Evolutionary conservation across 1,140 invertebrate species (phyloP).

Genomic region (Tetragonula clypearis): DNA sequence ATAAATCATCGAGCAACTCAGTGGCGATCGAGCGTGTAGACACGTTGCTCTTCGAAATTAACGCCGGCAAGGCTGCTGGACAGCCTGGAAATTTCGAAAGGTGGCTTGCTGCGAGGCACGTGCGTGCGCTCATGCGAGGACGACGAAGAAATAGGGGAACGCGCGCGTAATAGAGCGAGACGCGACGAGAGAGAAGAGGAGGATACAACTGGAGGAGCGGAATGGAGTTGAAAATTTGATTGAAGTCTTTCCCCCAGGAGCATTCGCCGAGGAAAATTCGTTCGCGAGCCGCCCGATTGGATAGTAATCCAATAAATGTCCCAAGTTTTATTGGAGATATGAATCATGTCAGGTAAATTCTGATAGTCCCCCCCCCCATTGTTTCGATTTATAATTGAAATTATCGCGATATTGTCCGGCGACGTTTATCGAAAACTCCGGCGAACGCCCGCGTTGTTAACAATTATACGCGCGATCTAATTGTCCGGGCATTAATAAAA

Average conservation of each 20-base stretch:
- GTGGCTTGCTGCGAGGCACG: too few relatives aligned
- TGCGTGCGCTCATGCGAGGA: too few relatives aligned
- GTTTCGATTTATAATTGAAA: constrained; percentile 24
- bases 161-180: too few relatives aligned
- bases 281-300: constrained; percentile 3
- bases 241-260: constrained; percentile 7
- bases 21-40: not conserved
- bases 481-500: not conserved
- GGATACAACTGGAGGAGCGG: not conserved
- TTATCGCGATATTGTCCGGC: not conserved
- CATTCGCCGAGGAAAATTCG: constrained; percentile 21
- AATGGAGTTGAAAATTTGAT: constrained; percentile 35
- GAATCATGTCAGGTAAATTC: constrained; percentile 11
- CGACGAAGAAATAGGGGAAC: too few relatives aligned
- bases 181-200: not conserved
- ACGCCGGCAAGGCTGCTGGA: not conserved
- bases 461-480: not conserved
- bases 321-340: constrained; percentile 13
- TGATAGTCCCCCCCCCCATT: not conserved
- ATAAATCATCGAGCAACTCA: not conserved
- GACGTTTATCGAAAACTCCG: not conserved
- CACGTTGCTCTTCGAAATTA: not conserved
- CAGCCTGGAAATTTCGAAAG: not conserved
- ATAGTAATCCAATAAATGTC: constrained; percentile 33
- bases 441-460: not conserved